phyloP scores from a whole-genome alignment of 2,797 vertebrate genomes.

The Pseudochaenichthys georgianus region DNA sequence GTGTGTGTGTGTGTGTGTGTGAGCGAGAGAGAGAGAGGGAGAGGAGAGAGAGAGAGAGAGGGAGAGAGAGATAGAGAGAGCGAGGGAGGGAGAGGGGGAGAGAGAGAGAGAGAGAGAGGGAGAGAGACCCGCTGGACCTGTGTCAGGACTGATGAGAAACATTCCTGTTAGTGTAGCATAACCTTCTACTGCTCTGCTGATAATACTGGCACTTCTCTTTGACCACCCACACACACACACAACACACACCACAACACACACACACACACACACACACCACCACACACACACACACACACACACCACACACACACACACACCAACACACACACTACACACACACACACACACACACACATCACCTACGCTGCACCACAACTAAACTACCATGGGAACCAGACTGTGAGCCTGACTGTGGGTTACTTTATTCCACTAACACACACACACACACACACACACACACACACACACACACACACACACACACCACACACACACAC shows the following conservation, averaged over 20 bases:
- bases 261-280: too few species aligned
- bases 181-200: slow-evolving; percentile 93
- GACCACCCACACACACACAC: too few species aligned
- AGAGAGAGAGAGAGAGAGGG: background rate
- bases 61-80: too few species aligned
- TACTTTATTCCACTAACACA: slow-evolving; percentile 54
- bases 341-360: slow-evolving; percentile 44
- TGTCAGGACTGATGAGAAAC: slow-evolving; percentile 91
- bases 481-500: too few species aligned
- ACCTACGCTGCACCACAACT: slow-evolving; percentile 30
- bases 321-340: too few species aligned
- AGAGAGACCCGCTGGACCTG: slow-evolving; percentile 90
- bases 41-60: too few species aligned
- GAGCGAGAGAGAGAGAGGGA: too few species aligned
- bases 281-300: too few species aligned
- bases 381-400: slow-evolving; percentile 73
- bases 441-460: slow-evolving; percentile 34
- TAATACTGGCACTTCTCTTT: slow-evolving; percentile 93
- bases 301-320: slow-evolving; percentile 22
- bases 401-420: slow-evolving; percentile 53
- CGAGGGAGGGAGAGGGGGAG: too few species aligned
- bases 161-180: slow-evolving; percentile 94
- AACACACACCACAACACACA: too few species aligned
- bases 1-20: too few species aligned
- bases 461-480: slow-evolving; percentile 30